phyloP scores from a whole-genome alignment of 2,797 vertebrate genomes.

The Dryobates pubescens region DNA sequence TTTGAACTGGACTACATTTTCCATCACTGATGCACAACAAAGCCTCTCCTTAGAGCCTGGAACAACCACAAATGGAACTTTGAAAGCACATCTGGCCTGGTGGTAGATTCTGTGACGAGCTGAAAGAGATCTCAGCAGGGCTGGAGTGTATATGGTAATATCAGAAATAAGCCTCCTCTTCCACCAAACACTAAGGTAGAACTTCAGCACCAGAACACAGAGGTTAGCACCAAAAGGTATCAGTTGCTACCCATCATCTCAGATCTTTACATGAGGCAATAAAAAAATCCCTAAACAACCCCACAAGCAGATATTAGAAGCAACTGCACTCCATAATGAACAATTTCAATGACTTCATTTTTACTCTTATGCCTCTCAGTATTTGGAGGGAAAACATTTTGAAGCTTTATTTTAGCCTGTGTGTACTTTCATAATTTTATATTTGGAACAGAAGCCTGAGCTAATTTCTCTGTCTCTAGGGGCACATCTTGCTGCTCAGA shows the following conservation, averaged over 20 bases:
- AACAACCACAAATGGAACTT: background rate
- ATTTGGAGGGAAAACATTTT: background rate
- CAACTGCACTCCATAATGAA: constrained; percentile 1
- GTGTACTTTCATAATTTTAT: background rate
- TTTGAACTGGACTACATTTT: constrained; percentile 36
- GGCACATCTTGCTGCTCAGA: background rate
- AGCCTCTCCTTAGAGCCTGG: background rate
- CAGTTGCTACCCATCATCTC: background rate
- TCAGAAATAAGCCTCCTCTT: background rate
- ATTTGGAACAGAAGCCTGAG: constrained; percentile 29
- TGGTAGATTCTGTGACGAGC: background rate
- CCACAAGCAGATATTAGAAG: constrained; percentile 8
- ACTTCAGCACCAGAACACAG: constrained; percentile 49
- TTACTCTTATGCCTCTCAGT: background rate
- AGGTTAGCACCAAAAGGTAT: constrained; percentile 66
- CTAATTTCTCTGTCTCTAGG: background rate
- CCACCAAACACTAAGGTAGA: background rate
- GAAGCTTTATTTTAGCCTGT: background rate
- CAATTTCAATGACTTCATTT: background rate
- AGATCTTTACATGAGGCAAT: constrained; percentile 12
- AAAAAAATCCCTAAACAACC: background rate
- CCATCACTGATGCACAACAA: background rate
- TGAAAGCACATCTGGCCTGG: background rate
- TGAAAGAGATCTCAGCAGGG: background rate
- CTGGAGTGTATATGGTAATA: constrained; percentile 26